A percentile compares a stretch with the other conserved stretches of the same genome.
phyloP scores from a whole-genome alignment of 2,797 vertebrate species.

The Enteromius thamalakanensis region DNA sequence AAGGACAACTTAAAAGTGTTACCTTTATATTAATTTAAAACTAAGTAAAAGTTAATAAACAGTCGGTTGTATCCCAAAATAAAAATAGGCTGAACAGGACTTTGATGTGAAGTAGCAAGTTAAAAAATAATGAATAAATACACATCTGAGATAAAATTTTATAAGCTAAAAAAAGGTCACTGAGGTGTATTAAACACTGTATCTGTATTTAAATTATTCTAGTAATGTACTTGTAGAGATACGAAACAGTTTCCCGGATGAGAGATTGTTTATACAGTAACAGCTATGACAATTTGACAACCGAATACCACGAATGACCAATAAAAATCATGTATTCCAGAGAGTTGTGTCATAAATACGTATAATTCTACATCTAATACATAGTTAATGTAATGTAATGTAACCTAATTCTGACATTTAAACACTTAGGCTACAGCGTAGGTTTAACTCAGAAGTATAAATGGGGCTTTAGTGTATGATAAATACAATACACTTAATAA shows the following conservation, averaged over 20 bases:
- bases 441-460: no score
- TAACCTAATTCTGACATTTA: background rate
- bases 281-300: background rate
- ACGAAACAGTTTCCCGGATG: background rate
- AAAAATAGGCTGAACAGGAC: background rate
- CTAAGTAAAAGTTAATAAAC: background rate
- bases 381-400: no score
- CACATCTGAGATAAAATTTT: background rate
- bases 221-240: background rate
- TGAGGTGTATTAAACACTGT: background rate
- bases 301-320: background rate
- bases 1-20: background rate
- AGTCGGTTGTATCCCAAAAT: background rate
- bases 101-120: background rate
- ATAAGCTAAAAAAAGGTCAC: background rate
- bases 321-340: background rate
- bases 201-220: background rate
- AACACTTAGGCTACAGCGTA: background rate
- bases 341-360: background rate
- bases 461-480: no score
- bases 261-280: background rate
- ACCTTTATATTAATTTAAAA: background rate
- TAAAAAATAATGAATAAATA: background rate
- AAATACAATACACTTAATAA: no score
- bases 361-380: background rate